Evolutionary conservation across 2,888 invertebrate genomes (phyloP), one percentile per base, ranked within the genome.

Genomic region (Biston stratarius): DNA sequence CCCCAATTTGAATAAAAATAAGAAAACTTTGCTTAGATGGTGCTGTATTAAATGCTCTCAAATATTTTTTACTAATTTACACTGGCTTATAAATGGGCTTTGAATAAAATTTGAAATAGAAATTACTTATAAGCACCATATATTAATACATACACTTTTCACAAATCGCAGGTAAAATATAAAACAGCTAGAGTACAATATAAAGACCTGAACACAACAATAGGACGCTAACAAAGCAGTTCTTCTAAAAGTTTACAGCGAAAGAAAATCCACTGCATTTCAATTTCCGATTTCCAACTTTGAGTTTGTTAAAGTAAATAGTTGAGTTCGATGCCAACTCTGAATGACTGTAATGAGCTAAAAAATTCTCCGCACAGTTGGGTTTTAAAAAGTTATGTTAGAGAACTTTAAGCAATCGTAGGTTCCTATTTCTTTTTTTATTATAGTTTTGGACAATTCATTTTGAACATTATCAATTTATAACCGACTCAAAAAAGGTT

Each of bases 261-360:
- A 48, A 48, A 48, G 45, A 24, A 52, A 69, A 64, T 40, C 60
- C 49, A 57, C 45, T 40, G 40, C 33, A 58, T 67, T 71, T 65
- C 61, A 58, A 67, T 71, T 61, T 56, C 44, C 56, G 61, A 36
- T 71, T 56, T 73, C 71, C 67, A 65, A 72, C 74, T 75, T 62
- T 6, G 51, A 49, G 56, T 33, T 56, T 52, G 64, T 60, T 56
- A 71, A 64, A 68, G 63, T 64, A 64, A 45, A 66, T 62, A 63
- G 52, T 64, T 53, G 38, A 77, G 76, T 79, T 77, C 78, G 71
- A 75, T 79, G 80, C 79, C 76, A 80, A 79, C 77, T 82, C 78
- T 81, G 82, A 82, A 84, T 80, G 71, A 74, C 59, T 74, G 77
- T 84, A 87, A 87, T 81, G 83, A 86, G 83, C 83, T 86, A 75